Base-by-base conservation (phyloP, 2,797 vertebrate species). In the Lagorchestes hirsutus region DNA sequence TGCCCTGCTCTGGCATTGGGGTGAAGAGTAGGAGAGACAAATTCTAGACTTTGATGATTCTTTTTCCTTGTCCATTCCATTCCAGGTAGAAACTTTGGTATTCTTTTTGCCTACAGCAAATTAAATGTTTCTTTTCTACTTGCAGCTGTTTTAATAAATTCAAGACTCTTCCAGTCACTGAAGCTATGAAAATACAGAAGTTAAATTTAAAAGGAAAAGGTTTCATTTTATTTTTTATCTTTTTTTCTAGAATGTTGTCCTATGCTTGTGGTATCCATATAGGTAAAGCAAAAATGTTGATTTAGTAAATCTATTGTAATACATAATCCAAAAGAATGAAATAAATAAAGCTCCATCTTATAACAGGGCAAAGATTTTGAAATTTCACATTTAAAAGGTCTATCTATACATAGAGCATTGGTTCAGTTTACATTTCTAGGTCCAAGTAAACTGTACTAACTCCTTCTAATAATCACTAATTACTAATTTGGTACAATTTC, bases 161-260 rank as follows among this genome's bases (percentile, higher is more conserved):
- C 91, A 96, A 97, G 94, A 95, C 97, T 96, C 92, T 97, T 96
- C 96, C 97, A 97, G 94, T 96, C 93, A 91, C 87, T 96, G 97
- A 98, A 90, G 93, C 91, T 94, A 97, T 97, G 93, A 59, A 94
- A 96, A 97, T 67, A 95, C 96, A 96, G 55, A 97, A 97, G 94
- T 97, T 97, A 56, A 93, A 95, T 96, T 97, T 97, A 96, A 97
- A 98, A 97, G 82, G 94, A 96, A 97, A 98, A 98, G 98, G 97
- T 98, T 98, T 92, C 94, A 94, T 93, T 97, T 97, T 95, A 95
- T 95, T 97, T 96, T 93, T 40, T 93, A 67, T 95, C 94, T 95
- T 2, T 91, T 91, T 28, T 94, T 3, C 93, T 97, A 56, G 96
- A 97, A 97, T 96, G 4, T 58, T 87, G 40, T 87, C 74, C 46